These are phyloP conservation scores for Pseudopleuronectes americanus DNA, from an alignment of 2,797 vertebrate genomes.

Conservation along the genomic window DNA sequence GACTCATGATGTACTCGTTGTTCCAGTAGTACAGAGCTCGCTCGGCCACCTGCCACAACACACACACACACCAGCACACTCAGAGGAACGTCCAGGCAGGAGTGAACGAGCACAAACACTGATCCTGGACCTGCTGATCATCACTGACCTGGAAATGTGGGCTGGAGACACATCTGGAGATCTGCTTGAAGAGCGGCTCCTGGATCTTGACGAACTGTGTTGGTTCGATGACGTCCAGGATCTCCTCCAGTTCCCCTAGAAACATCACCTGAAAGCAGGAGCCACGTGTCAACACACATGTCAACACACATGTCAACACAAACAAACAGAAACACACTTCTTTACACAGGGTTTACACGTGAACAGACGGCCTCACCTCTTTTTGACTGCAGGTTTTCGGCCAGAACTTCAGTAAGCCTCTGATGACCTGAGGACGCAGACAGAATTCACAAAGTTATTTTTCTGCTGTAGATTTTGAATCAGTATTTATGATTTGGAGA, in stretches of 20 bases:
- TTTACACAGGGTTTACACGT: rapidly evolving
- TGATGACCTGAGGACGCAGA: conserved; percentile 89
- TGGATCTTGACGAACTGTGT: conserved; percentile 99
- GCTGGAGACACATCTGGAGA: conserved; percentile 98
- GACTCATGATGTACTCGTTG: conserved; percentile 99
- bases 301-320: rapidly evolving
- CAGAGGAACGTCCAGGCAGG: not conserved
- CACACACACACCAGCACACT: conserved; percentile 7
- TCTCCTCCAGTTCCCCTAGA: conserved; percentile 97
- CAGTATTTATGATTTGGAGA: not conserved
- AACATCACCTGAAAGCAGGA: conserved; percentile 91
- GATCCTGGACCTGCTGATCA: not conserved
- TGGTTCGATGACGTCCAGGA: conserved; percentile 98
- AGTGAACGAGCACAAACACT: not conserved
- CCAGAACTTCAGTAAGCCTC: conserved; percentile 99
- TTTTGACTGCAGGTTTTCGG: conserved; percentile 99
- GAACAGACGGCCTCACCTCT: conserved; percentile 83
- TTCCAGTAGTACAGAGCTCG: conserved; percentile 99
- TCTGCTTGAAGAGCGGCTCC: conserved; percentile 99
- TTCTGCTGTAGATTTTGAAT: no score
- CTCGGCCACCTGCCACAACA: conserved; percentile 90
- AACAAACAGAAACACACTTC: not conserved
- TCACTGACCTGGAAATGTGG: conserved; percentile 95
- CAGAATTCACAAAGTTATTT: no score
- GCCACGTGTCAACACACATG: not conserved